phyloP scores from a whole-genome alignment of 1,140 invertebrate species.

The Popillia japonica region DNA sequence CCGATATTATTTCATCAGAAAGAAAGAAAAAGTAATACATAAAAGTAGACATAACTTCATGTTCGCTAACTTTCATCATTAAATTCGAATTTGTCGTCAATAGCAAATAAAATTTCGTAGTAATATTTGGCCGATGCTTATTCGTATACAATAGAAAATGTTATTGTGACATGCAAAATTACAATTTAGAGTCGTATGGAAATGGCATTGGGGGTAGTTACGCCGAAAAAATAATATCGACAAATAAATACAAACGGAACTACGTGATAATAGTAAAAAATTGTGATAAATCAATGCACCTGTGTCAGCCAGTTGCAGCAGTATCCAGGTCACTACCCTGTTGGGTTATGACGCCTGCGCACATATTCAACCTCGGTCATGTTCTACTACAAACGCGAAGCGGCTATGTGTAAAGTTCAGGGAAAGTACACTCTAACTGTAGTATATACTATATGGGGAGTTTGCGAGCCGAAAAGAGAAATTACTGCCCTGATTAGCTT shows the following conservation, averaged over 20 bases:
- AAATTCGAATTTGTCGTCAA: not conserved
- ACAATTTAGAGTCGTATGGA: not conserved
- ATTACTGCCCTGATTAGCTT: constrained; percentile 25
- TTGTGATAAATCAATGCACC: constrained; percentile 53
- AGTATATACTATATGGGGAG: not conserved
- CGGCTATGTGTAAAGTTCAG: constrained; percentile 29
- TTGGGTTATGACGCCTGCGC: constrained; percentile 48
- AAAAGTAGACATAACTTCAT: not conserved
- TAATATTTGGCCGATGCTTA: not conserved
- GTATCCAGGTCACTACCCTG: constrained; percentile 53
- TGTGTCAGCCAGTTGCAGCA: constrained; percentile 50
- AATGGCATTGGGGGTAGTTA: not conserved
- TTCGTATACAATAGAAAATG: not conserved
- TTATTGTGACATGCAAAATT: constrained; percentile 25
- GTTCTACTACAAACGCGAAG: constrained; percentile 35
- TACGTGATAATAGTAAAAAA: constrained; percentile 36
- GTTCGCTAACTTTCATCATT: not conserved
- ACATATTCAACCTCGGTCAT: constrained; percentile 39
- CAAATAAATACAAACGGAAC: constrained; percentile 34
- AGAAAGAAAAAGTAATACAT: not conserved
- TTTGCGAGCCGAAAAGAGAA: constrained; percentile 5
- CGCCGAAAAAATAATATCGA: constrained; percentile 27
- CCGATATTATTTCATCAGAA: not conserved
- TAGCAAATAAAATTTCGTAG: not conserved
- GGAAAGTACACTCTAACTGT: constrained; percentile 40